phyloP scores from a whole-genome alignment of 2,113 vertebrate species.

The Agelaius phoeniceus region DNA sequence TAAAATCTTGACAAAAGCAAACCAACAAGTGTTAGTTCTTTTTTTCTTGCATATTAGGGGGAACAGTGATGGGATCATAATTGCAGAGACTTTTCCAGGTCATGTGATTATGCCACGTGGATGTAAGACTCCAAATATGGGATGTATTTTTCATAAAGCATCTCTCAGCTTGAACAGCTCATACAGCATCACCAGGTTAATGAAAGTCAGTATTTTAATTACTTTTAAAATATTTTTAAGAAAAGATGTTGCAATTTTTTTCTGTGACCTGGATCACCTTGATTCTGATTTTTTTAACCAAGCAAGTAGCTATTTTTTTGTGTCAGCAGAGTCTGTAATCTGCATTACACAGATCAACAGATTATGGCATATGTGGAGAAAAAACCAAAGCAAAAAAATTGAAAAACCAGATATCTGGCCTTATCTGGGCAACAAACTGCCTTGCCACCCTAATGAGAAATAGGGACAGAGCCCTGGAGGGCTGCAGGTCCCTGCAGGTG shows the following conservation, averaged over 20 bases:
- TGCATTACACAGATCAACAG: background rate
- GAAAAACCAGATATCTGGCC: background rate
- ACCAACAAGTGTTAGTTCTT: background rate
- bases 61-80: background rate
- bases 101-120: background rate
- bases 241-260: background rate
- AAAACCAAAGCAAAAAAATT: background rate
- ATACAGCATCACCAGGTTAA: background rate
- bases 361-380: background rate
- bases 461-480: background rate
- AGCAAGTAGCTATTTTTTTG: background rate
- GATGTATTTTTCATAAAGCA: background rate
- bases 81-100: background rate
- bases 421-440: background rate
- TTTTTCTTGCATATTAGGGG: background rate
- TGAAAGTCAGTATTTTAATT: background rate
- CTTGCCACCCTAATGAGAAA: background rate
- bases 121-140: background rate
- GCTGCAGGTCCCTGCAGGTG: background rate
- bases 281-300: background rate
- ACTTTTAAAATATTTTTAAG: background rate
- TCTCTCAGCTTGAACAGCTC: background rate
- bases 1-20: background rate
- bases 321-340: background rate
- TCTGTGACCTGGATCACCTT: background rate